Evolutionary conservation across 37 sponge, comb jelly and placozoan genomes (phyloP), one percentile per base, ranked within the genome.

Genomic region (Theonella swinhoei): DNA sequence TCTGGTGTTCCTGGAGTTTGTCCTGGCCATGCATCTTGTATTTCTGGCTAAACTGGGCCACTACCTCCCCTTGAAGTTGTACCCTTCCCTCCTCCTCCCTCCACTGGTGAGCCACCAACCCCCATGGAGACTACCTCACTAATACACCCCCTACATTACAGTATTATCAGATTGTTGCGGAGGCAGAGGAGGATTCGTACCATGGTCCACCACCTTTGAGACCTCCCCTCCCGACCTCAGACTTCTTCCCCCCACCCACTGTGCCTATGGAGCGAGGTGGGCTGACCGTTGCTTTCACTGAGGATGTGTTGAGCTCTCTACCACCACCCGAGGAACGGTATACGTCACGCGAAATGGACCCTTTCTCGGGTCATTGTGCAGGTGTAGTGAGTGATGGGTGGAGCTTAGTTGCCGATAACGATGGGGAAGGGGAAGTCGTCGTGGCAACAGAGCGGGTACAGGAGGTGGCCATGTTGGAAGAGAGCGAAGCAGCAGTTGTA

Each of bases 1-100:
- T 24, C 89, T 92, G 42, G 83, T 36, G 0, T 87, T 92, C 77
- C 38, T 30, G 23, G 93, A 92, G 81, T 92, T 92, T 66, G 63
- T 72, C 22, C 32, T 92, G 0, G 89, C 93, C 33, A 92, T 92
- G 89, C 93, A 88, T 41, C 89, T 92, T 19, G 40, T 92, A 29
- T 90, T 70, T 39, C 34, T 90, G 42, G 80, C 90, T 26, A 90
- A 90, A 74, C 70, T 85, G 0, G 81, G 85, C 58, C 80, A 85
- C 64, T 23, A 25, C 1, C 85, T 89, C 11, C 89, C 89, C 0
- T 1, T 83, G n/a, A 33, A 34, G 34, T 65, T 89, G 0, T 78
- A 89, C 75, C 68, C 78, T 54, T 39, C 38, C 58, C 24, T 65
- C 25, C 38, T 89, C 58, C 80, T 89, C 4, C 89, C 84, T 1